These are phyloP conservation scores for Ooceraea biroi DNA, from an alignment of 1,140 invertebrate genomes.

Conservation along the genomic window DNA sequence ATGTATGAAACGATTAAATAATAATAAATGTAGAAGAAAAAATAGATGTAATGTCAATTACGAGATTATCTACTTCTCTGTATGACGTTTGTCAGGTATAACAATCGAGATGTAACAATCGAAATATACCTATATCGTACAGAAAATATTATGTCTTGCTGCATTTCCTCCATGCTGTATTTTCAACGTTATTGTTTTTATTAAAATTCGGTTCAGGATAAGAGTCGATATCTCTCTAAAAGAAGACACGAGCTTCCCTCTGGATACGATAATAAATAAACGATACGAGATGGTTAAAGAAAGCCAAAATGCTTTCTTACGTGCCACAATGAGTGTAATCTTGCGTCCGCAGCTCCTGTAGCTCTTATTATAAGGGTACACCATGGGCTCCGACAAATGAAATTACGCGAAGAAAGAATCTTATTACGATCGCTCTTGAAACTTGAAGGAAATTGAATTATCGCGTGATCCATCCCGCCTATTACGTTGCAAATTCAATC, in stretches of 20 bases:
- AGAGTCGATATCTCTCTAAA: neutral
- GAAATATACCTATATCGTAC: too few relatives aligned
- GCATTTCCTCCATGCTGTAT: neutral
- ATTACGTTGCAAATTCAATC: conserved; percentile 14
- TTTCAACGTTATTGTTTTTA: neutral
- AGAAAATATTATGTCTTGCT: too few relatives aligned
- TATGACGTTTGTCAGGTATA: neutral
- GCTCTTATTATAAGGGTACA: conserved; percentile 40
- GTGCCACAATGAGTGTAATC: conserved; percentile 27
- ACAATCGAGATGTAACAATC: neutral
- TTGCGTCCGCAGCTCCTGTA: conserved; percentile 6
- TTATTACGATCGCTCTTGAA: neutral
- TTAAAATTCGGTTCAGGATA: neutral
- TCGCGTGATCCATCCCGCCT: neutral
- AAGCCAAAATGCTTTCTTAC: conserved; percentile 33
- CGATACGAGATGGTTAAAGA: conserved; percentile 35
- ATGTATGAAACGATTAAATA: neutral
- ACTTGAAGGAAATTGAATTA: conserved; percentile 12
- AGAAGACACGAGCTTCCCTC: conserved; percentile 11
- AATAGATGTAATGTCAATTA: too few relatives aligned
- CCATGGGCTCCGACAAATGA: conserved; percentile 9
- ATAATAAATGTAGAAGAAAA: neutral
- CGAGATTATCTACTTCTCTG: too few relatives aligned
- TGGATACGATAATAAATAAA: conserved; percentile 16
- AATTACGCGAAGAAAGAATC: conserved; percentile 34